Conservation (phyloP, 2,888 invertebrate genomes). For the Saturnia japonica region DNA sequence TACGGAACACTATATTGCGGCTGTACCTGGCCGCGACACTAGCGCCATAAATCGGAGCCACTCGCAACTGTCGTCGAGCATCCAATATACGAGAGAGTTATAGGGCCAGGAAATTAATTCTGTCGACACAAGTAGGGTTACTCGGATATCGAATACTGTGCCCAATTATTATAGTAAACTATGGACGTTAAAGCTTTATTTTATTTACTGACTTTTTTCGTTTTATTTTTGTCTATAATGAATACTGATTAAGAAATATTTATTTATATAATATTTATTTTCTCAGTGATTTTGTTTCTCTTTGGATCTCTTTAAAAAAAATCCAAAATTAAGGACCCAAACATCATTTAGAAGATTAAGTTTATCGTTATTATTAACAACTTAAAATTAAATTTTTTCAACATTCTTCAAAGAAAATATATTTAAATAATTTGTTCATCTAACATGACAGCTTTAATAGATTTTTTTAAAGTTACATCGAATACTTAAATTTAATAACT, state of each 20-base stretch:
- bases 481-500: background rate
- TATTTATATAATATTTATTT: no score
- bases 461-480: background rate
- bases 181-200: background rate
- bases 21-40: slow-evolving; percentile 67
- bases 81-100: slow-evolving; percentile 81
- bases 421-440: no score
- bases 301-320: no score
- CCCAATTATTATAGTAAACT: slow-evolving; percentile 23
- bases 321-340: no score
- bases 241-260: no score
- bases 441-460: no score
- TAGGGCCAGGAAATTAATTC: slow-evolving; percentile 80
- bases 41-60: slow-evolving; percentile 70
- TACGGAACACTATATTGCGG: slow-evolving; percentile 32
- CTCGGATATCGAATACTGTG: slow-evolving; percentile 46
- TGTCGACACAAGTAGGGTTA: slow-evolving; percentile 77
- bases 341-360: no score
- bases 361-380: no score
- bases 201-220: background rate
- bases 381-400: no score
- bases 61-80: slow-evolving; percentile 73
- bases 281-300: no score
- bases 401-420: no score
- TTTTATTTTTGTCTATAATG: background rate